Evolutionary conservation across 2,797 vertebrate genomes (phyloP), one percentile per base, ranked within the genome.

Genomic region (Diplodus puntazzo): DNA sequence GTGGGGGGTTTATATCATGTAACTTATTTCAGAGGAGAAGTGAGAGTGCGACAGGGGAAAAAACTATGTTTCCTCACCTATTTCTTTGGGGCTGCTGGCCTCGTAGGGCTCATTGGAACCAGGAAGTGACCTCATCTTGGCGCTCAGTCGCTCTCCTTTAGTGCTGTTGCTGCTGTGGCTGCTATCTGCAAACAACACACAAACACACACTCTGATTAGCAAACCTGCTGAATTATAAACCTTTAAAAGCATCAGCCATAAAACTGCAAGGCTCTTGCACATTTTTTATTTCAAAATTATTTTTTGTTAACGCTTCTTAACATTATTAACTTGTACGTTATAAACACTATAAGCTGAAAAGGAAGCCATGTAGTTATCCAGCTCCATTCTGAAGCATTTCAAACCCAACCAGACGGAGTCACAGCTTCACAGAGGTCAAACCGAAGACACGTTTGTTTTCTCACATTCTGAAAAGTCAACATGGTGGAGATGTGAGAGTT

Each of bases 31-130:
- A 62, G 60, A 49, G 7, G 42, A 2, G 21, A 30, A 42, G 4
- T 34, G 20, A 27, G 9, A 13, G 5, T 57, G 34, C 8, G 3
- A 20, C 2, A 18, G 1, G 30, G 11, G 0, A 43, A 0, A 30
- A 54, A 53, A n/a, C 11, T 46, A 17, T 5, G 30, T 21, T 16
- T 81, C 91, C 96, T 96, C 94, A 95, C 98, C 98, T 79, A 98
- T 95, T 89, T 99, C 96, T 93, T 95, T 97, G 53, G 86, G 94
- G 82, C 87, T 86, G 87, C 95, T 99, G 69, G 95, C 94, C 94
- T 99, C 98, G 59, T 98, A 99, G 9, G 97, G 97, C 79, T 98
- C 97, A 48, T 92, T 95, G 83, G 96, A 91, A 83, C 92, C 95
- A 67, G 97, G 96, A 84, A 99, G 95, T 77, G 95, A 92, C 91